Base-by-base conservation (phyloP, 2,888 invertebrate genomes). In the Megastigmus dorsalis region DNA sequence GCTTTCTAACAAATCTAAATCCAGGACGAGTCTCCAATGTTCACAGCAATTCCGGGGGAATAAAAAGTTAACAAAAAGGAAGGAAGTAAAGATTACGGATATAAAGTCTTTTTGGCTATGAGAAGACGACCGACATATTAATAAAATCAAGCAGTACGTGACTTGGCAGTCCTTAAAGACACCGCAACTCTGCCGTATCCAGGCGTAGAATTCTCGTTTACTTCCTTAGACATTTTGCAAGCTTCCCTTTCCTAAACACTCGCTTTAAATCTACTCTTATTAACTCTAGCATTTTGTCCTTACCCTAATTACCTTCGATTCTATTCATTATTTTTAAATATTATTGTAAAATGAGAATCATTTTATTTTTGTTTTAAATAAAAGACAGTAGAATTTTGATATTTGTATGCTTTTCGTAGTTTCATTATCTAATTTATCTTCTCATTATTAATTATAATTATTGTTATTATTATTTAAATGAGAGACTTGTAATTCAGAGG, bases 61-160 rank as follows among this genome's bases (percentile, higher is more conserved):
- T 9, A 38, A 43, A 15, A 9, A 52, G n/a, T 50, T 10, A 2
- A 52, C 26, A 50, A 28, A 28, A n/a, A n/a, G n/a, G n/a, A n/a
- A n/a, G n/a, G 13, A 26, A 28, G n/a, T n/a, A 52, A 28, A 28
- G 28, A 7, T 5, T 28, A 28, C 28, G 13, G 3, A n/a, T 6
- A 52, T 28, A 28, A 52, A 23, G n/a, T 28, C 28, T 52, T 52
- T 13, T 28, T 28, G 26, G 10, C 9, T 23, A 23, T 23, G 9
- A 9, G 28, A 7, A n/a, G n/a, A 13, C 20, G 26, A 26, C n/a
- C n/a, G 26, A 36, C 50, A 3, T 9, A 63, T 50, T 36, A 41
- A 52, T 6, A 18, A 28, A 65, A 28, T 65, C 10, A 26, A 65
- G 28, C 10, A 5, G 6, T 52, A 52, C 52, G 65, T 65, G 54